These are phyloP conservation scores for Diplodus sargus DNA, from an alignment of 2,797 vertebrate genomes.

Conservation along the genomic window DNA sequence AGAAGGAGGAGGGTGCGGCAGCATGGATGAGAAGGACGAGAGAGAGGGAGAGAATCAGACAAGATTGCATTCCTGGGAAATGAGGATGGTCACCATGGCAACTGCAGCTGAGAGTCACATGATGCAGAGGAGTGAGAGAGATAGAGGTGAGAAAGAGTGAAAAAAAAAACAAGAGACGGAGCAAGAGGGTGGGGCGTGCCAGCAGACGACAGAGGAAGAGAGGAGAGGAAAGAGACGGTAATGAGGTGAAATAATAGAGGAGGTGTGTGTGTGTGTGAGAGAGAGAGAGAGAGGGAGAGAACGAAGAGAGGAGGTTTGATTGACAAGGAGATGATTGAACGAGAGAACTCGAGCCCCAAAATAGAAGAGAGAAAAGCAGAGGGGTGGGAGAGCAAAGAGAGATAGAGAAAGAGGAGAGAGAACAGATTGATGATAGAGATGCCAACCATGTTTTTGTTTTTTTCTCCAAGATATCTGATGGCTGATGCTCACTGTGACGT, in stretches of 20 bases:
- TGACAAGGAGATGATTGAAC: slow-evolving; percentile 38
- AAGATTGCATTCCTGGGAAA: slow-evolving; percentile 74
- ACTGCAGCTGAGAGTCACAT: slow-evolving; percentile 86
- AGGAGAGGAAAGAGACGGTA: slow-evolving; percentile 34
- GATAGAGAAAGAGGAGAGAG: slow-evolving; percentile 14
- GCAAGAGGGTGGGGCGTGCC: slow-evolving; percentile 57
- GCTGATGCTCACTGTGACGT: slow-evolving; percentile 31
- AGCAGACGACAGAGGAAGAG: slow-evolving; percentile 55
- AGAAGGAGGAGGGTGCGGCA: slow-evolving; percentile 46
- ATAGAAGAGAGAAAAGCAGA: slow-evolving; percentile 32
- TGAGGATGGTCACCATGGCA: slow-evolving; percentile 84
- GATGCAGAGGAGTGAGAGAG: slow-evolving; percentile 78
- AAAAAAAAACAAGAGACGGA: slow-evolving; percentile 13
- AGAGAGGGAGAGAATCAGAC: slow-evolving; percentile 42
- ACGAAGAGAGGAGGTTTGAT: slow-evolving; percentile 4
- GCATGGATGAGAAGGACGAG: slow-evolving; percentile 39
- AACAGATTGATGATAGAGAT: slow-evolving; percentile 45
- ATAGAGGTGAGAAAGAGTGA: slow-evolving; percentile 37
- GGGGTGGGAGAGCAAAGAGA: slow-evolving; percentile 7
- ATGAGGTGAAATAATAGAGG: slow-evolving; percentile 46
- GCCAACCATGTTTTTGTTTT: slow-evolving; percentile 34
- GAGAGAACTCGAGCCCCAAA: slow-evolving; percentile 32
- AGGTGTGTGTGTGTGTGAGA: neutral
- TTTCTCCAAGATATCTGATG: slow-evolving; percentile 20
- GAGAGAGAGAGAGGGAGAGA: neutral